Evolutionary conservation across 2,113 vertebrate genomes (phyloP).

Genomic region (Scomber japonicus): DNA sequence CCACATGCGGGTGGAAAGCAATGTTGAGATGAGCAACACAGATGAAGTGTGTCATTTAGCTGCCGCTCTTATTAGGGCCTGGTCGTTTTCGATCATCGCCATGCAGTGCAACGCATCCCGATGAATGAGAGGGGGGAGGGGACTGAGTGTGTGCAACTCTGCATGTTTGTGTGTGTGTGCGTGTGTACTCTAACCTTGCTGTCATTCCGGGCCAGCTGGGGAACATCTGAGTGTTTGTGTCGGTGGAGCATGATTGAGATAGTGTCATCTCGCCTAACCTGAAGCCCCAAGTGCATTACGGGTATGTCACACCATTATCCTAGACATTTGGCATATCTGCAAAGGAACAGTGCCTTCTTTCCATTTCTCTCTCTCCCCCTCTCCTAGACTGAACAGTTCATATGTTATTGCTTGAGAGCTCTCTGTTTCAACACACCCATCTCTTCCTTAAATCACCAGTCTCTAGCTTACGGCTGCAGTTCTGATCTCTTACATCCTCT

Average conservation of each 20-base stretch:
- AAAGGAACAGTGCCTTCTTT: conserved; percentile 51
- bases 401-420: conserved; percentile 45
- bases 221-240: conserved; percentile 78
- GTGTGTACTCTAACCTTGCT: conserved; percentile 46
- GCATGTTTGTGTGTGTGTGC: conserved; percentile 13
- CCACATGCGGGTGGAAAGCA: conserved; percentile 1
- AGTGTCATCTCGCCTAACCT: conserved; percentile 73
- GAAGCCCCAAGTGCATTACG: conserved; percentile 71
- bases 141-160: conserved; percentile 46
- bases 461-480: conserved; percentile 23
- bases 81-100: conserved; percentile 68
- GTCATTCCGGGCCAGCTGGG: conserved; percentile 74
- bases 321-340: conserved; percentile 70
- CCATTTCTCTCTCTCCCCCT: conserved; percentile 27
- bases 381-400: conserved; percentile 27
- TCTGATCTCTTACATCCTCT: conserved; percentile 35
- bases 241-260: conserved; percentile 78
- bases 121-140: conserved; percentile 49
- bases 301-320: conserved; percentile 78
- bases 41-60: conserved; percentile 70
- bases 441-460: conserved; percentile 47
- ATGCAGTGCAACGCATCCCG: conserved; percentile 71
- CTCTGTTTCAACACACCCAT: conserved; percentile 39
- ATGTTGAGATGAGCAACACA: conserved; percentile 18
- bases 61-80: conserved; percentile 61